Evolutionary conservation across 2,113 vertebrate genomes (phyloP).

Genomic region (Donacobius atricapilla): DNA sequence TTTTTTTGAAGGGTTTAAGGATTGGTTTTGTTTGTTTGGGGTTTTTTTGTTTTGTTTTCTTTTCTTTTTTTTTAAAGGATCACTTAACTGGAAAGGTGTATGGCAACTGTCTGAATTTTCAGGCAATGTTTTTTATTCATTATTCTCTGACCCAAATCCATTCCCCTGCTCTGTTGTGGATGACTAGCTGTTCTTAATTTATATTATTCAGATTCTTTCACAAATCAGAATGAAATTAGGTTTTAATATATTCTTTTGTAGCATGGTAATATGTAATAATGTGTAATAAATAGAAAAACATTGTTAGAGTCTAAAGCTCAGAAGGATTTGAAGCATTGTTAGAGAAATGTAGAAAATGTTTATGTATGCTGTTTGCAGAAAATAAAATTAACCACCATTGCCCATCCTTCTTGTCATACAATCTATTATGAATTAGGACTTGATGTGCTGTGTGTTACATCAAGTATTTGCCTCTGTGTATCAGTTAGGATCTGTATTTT

Average conservation of each 20-base stretch:
- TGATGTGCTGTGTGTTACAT: background rate
- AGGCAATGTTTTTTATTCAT: constrained; percentile 17
- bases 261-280: background rate
- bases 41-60: background rate
- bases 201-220: background rate
- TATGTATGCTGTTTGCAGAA: background rate
- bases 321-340: background rate
- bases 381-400: background rate
- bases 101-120: background rate
- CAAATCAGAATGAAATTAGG: background rate
- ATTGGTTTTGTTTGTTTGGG: background rate
- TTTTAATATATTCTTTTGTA: background rate
- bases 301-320: background rate
- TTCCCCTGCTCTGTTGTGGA: background rate
- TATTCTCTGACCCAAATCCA: constrained; percentile 24
- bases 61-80: background rate
- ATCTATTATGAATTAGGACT: background rate
- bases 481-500: background rate
- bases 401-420: background rate
- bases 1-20: background rate
- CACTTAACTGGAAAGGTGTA: background rate
- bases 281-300: background rate
- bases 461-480: background rate
- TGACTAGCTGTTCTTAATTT: constrained; percentile 25
- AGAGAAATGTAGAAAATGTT: background rate